Evolutionary conservation across 2,888 invertebrate genomes (phyloP).

Genomic region (Drosophila meridionalis): DNA sequence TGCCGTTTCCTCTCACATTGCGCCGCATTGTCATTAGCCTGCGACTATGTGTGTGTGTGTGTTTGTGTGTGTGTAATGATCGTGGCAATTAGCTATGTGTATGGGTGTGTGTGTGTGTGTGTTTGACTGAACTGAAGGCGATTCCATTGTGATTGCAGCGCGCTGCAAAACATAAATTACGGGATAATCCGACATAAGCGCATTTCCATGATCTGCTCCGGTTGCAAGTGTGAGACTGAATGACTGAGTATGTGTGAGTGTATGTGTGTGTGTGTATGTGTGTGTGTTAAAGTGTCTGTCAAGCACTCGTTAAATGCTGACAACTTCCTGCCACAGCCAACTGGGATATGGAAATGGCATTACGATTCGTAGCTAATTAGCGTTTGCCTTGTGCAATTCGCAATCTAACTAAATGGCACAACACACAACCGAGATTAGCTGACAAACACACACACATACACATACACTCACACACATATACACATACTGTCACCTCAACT

Average conservation of each 20-base stretch:
- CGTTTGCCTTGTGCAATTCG: constrained; percentile 52
- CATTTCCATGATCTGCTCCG: constrained; percentile 76
- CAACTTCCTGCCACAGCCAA: constrained; percentile 71
- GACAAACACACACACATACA: constrained; percentile 21
- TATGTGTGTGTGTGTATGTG: constrained; percentile 17
- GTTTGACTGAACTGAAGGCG: constrained; percentile 54
- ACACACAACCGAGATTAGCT: constrained; percentile 64
- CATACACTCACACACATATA: not conserved
- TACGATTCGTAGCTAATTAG: constrained; percentile 56
- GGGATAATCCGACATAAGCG: constrained; percentile 82
- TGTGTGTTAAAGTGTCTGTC: constrained; percentile 36
- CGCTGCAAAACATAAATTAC: constrained; percentile 80
- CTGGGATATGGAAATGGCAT: constrained; percentile 25
- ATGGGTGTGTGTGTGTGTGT: constrained; percentile 30
- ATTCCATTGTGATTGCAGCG: constrained; percentile 70
- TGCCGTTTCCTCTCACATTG: constrained; percentile 70
- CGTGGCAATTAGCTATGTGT: constrained; percentile 72
- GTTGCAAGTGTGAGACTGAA: constrained; percentile 27
- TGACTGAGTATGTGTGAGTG: not conserved
- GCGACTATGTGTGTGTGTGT: constrained; percentile 25
- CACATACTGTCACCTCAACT: constrained; percentile 2
- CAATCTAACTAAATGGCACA: constrained; percentile 55
- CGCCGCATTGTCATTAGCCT: constrained; percentile 72
- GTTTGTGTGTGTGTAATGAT: constrained; percentile 62
- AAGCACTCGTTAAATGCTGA: constrained; percentile 66